Evolutionary conservation across 2,888 invertebrate species (phyloP).

Genomic region (Cantharis flavilabris): DNA sequence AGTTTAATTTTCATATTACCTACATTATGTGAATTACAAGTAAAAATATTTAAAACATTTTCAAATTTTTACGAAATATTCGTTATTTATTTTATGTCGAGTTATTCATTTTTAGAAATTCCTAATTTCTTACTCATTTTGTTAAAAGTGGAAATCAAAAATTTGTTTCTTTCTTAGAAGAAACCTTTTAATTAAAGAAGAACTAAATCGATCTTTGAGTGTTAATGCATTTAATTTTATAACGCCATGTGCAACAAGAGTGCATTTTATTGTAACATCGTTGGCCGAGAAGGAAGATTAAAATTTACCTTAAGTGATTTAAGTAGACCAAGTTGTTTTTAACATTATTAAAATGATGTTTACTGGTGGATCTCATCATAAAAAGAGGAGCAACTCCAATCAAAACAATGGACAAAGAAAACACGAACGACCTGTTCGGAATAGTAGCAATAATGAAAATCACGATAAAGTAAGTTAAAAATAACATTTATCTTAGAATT

Average conservation of each 20-base stretch:
- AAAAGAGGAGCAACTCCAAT: conserved; percentile 57
- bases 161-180: conserved; percentile 7
- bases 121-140: conserved; percentile 22
- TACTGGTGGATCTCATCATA: conserved; percentile 68
- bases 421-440: conserved; percentile 42
- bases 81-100: conserved; percentile 5
- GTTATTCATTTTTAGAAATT: conserved; percentile 16
- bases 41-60: conserved; percentile 18
- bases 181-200: neutral
- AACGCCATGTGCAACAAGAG: neutral
- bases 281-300: neutral
- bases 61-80: conserved; percentile 12
- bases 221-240: neutral
- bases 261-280: neutral
- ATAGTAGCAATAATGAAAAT: conserved; percentile 38
- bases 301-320: neutral
- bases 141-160: conserved; percentile 21
- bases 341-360: conserved; percentile 68
- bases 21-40: conserved; percentile 5
- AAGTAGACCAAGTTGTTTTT: neutral
- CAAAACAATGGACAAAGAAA: conserved; percentile 50
- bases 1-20: conserved; percentile 15
- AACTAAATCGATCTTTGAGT: neutral
- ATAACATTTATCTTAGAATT: neutral
- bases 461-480: conserved; percentile 19